A percentile compares a stretch with the other conserved stretches of the same genome.
phyloP scores from a whole-genome alignment of 2,113 vertebrate genomes.

The Stercorarius parasiticus region DNA sequence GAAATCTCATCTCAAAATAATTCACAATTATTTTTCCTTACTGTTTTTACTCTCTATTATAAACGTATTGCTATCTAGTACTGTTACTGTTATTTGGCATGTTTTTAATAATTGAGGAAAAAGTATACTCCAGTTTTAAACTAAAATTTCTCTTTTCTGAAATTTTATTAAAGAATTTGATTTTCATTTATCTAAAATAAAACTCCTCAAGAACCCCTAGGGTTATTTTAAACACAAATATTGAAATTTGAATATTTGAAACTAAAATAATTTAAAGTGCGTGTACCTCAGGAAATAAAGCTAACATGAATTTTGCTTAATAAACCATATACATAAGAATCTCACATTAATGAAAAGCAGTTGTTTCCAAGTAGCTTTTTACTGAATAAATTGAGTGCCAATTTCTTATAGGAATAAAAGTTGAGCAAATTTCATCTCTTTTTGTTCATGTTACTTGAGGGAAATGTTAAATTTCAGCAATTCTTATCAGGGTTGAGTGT shows the following conservation, averaged over 20 bases:
- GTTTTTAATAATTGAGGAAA: not conserved
- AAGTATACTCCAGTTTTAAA: not conserved
- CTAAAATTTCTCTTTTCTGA: not conserved
- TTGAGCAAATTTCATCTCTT: not conserved
- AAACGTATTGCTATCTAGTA: not conserved
- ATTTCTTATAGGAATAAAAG: not conserved
- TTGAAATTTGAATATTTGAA: not conserved
- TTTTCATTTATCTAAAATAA: not conserved
- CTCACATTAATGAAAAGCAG: not conserved
- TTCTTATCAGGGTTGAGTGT: not conserved
- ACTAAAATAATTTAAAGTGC: not conserved
- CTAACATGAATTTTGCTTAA: not conserved
- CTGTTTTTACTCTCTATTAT: not conserved
- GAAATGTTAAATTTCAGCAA: not conserved
- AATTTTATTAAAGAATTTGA: not conserved
- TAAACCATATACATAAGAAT: not conserved
- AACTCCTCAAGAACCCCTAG: accelerated
- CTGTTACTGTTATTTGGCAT: not conserved
- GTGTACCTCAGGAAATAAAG: not conserved
- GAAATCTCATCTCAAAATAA: not conserved
- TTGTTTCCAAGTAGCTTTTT: not conserved
- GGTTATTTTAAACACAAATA: not conserved
- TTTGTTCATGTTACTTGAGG: not conserved
- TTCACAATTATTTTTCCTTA: not conserved
- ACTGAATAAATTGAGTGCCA: not conserved